These are phyloP conservation scores for Anastrepha ludens DNA, from an alignment of 1,140 invertebrate species.

Conservation along the genomic window DNA sequence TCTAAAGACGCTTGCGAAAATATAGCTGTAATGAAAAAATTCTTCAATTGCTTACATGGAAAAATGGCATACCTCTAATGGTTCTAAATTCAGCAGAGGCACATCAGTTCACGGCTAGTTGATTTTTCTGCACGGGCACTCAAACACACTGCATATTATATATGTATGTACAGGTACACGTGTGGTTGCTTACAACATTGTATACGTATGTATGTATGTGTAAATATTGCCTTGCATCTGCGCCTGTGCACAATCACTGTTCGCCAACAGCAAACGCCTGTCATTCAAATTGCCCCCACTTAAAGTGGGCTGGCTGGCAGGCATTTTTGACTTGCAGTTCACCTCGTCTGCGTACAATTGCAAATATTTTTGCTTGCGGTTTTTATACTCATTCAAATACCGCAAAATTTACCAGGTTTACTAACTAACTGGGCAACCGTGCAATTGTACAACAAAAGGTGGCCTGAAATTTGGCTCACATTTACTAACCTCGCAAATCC, in stretches of 20 bases:
- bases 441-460: too few relatives aligned
- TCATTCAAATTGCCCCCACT: constrained; percentile 8
- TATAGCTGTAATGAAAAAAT: too few relatives aligned
- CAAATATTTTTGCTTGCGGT: background rate
- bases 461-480: background rate
- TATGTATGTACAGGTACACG: too few relatives aligned
- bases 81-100: too few relatives aligned
- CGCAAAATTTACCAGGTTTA: background rate
- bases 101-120: too few relatives aligned
- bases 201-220: background rate
- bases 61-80: too few relatives aligned
- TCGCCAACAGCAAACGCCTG: background rate
- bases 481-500: background rate
- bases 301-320: constrained; percentile 10
- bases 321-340: background rate
- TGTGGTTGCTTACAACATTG: too few relatives aligned
- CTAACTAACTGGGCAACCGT: background rate
- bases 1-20: too few relatives aligned
- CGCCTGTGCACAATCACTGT: background rate
- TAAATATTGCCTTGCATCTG: background rate
- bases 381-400: background rate
- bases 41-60: too few relatives aligned
- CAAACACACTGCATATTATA: too few relatives aligned
- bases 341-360: background rate
- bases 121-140: too few relatives aligned